Base-by-base conservation (phyloP, 2,888 invertebrate species). In the Mythimna albipuncta region DNA sequence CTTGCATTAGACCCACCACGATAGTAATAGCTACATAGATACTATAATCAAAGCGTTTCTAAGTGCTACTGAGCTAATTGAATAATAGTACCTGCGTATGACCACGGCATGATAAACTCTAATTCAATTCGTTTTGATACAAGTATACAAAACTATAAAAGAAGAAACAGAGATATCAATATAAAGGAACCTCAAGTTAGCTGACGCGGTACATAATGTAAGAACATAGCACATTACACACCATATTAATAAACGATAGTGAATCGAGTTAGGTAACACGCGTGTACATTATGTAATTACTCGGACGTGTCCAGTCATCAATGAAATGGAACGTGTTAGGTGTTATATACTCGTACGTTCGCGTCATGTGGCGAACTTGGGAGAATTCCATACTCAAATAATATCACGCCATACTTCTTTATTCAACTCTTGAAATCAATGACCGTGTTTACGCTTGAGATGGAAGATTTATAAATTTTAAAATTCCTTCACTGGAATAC, bases 301-400 rank as follows among this genome's bases (percentile, higher is more conserved):
- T 41, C n/a, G 52, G 32, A 81, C 81, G 76, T 77, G 76, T 63
- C 44, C 55, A 55, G 55, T 38, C 61, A 52, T 55, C 81, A 62
- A 75, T 62, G 81, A 62, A 61, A 76, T 50, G 52, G 44, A 77
- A 81, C 69, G 69, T 77, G 69, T 35, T 75, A 81, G 64, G 69
- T 77, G 69, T 35, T 75, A 69, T 21, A 55, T 50, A 13, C 32
- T 41, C 44, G 10, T 19, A 44, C 66, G 47, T n/a, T 11, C 21
- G 35, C 52, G 66, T 21, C 55, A 54, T 11, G 59, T 57, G 80
- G 63, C 16, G 44, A 9, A 19, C 13, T 54, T 52, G 57, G 26
- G 44, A 55, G 21, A n/a, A 81, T 76, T 64, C 76, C 50, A 26
- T 81, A 52, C 44, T 21, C 32, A 4, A 77, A 66, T 66, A 35